Evolutionary conservation across 2,888 invertebrate species (phyloP), one percentile per base, ranked within the genome.

Genomic region (Criorhina ranunculi): DNA sequence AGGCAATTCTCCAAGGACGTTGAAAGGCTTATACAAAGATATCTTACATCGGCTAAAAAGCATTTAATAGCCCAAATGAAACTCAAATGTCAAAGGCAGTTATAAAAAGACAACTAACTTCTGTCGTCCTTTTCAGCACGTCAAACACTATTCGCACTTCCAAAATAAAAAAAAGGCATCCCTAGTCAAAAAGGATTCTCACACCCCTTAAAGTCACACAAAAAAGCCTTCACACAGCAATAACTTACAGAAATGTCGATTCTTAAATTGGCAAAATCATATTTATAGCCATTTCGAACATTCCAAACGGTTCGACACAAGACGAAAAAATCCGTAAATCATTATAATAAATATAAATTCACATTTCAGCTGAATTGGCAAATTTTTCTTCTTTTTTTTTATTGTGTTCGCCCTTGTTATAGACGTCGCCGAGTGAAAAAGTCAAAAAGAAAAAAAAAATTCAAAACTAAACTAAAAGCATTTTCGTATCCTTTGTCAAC

Each of bases 291-390:
- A 64, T 83, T 83, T 53, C 49, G 67, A 83, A 73, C 72, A 82
- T 70, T 72, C 67, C 62, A 35, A 69, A 73, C 69, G 46, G 12
- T 64, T 69, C 73, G 33, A 19, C 35, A 53, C 35, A 7, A 11
- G 31, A 11, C 44, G 11, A 59, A 76, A 72, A 72, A 66, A 51
- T 76, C 80, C 80, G 75, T 85, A 85, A 85, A 85, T 85, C 85
- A 85, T 85, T 80, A 80, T 85, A 85, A 80, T 85, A 85, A 85
- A 85, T 85, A 85, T 66, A 80, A 85, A 85, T 80, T 85, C 80
- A 80, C 80, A 85, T 76, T 85, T 85, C 80, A 85, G 80, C 85
- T 85, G 80, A 85, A 80, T 85, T 80, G 80, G 70, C 79, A 76
- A 85, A 66, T 73, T 60, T 59, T 35, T 6, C 35, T 57, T 77